A percentile compares a stretch with the other conserved stretches of the same genome.
Evolutionary conservation across 2,797 vertebrate species (phyloP).

Genomic region (Crocodylus rhombifer): DNA sequence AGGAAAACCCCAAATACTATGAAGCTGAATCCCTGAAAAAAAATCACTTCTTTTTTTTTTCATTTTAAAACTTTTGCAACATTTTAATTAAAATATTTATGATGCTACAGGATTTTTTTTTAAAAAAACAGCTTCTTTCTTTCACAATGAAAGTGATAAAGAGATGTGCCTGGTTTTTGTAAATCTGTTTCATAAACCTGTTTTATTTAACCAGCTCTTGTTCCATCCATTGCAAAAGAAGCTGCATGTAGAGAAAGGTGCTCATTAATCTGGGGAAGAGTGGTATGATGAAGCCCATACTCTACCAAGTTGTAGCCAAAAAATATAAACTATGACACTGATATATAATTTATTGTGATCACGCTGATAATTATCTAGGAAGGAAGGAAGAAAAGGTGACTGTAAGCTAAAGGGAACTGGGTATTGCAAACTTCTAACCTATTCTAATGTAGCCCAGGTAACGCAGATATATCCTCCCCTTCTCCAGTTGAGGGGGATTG

Average conservation of each 20-base stretch:
- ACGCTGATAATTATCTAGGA: not conserved
- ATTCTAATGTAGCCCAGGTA: no score
- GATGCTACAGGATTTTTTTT: not conserved
- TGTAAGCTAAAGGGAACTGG: not conserved
- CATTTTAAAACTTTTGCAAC: no score
- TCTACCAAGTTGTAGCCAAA: not conserved
- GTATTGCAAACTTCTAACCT: not conserved
- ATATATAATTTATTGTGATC: not conserved
- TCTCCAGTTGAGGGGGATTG: no score
- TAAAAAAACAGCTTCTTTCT: not conserved
- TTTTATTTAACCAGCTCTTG: not conserved
- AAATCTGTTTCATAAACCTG: not conserved
- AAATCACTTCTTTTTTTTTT: not conserved
- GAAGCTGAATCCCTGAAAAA: not conserved
- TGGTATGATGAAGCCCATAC: not conserved
- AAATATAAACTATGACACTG: not conserved
- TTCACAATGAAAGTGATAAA: not conserved
- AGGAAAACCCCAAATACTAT: not conserved
- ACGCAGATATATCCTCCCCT: no score
- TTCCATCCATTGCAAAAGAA: fast-evolving
- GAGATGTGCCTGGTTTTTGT: no score
- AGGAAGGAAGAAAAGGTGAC: not conserved
- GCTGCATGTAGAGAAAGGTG: not conserved
- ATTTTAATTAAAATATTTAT: no score
- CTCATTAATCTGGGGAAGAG: not conserved